Conservation (phyloP, 2,113 vertebrate species). For the Hemiprocne comata region DNA sequence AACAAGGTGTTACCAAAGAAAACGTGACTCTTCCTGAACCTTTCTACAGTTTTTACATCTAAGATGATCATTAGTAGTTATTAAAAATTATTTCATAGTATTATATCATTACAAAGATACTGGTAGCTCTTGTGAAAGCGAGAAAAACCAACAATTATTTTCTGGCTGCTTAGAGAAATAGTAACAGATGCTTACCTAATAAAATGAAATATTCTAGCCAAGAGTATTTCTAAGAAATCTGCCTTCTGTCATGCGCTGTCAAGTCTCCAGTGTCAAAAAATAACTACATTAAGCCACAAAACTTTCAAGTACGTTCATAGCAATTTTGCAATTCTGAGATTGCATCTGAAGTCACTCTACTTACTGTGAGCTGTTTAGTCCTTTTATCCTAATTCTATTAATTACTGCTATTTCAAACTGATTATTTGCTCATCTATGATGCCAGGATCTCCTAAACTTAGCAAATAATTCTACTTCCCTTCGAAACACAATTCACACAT, state of each 20-base stretch:
- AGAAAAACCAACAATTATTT: background rate
- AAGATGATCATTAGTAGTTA: background rate
- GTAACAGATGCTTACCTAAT: background rate
- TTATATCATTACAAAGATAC: background rate
- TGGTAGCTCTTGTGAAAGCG: background rate
- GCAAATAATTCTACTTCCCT: background rate
- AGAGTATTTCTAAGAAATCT: background rate
- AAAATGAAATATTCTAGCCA: background rate
- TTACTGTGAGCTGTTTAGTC: background rate
- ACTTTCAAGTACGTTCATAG: background rate
- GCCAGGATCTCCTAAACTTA: background rate
- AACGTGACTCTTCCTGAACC: background rate
- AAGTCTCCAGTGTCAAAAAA: background rate
- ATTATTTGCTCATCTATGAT: background rate
- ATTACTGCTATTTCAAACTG: background rate
- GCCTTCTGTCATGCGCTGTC: background rate
- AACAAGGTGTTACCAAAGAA: background rate
- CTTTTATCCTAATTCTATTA: background rate
- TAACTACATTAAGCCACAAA: background rate
- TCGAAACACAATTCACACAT: background rate
- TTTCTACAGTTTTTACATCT: background rate
- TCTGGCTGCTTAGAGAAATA: background rate
- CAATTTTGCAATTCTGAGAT: background rate
- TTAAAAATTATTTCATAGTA: background rate
- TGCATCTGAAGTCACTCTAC: background rate